A percentile compares a stretch with the other conserved stretches of the same genome.
These are phyloP conservation scores for Chionomys nivalis DNA, from an alignment of 2,113 vertebrate species.

Conservation along the genomic window DNA sequence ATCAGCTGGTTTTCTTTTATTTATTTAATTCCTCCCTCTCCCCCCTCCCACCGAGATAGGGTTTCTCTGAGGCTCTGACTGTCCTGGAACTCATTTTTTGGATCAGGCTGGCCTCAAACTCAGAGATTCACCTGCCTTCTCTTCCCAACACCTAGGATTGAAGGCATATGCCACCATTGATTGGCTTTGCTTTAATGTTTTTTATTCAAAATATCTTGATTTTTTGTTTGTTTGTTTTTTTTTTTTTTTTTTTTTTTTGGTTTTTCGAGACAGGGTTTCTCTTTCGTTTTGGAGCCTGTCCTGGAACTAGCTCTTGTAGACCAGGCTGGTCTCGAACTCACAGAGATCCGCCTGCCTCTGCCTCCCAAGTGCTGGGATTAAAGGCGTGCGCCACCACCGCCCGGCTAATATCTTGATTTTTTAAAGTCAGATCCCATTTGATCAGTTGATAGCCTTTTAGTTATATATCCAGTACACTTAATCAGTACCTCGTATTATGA, in stretches of 20 bases:
- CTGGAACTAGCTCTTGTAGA: too few relatives aligned
- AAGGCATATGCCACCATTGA: background rate
- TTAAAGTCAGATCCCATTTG: background rate
- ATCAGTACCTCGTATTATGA: background rate
- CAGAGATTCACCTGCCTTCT: background rate
- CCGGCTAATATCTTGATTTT: too few relatives aligned
- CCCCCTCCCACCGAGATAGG: accelerated
- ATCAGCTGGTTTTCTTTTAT: background rate
- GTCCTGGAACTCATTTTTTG: background rate
- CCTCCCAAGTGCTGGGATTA: too few relatives aligned
- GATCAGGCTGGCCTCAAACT: background rate
- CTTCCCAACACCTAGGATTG: background rate
- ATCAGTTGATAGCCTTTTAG: background rate
- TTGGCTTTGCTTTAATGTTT: background rate
- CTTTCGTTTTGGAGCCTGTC: too few relatives aligned
- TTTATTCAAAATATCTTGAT: conserved; percentile 15
- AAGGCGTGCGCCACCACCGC: too few relatives aligned
- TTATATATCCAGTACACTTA: background rate
- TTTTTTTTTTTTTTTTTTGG: too few relatives aligned
- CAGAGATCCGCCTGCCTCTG: too few relatives aligned
- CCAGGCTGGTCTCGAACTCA: too few relatives aligned
- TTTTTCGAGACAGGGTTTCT: too few relatives aligned
- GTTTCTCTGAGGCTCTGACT: background rate
- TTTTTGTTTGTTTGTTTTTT: too few relatives aligned
- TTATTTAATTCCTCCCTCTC: background rate